Base-by-base conservation (phyloP, 2,797 vertebrate species). In the Peromyscus attwateri region DNA sequence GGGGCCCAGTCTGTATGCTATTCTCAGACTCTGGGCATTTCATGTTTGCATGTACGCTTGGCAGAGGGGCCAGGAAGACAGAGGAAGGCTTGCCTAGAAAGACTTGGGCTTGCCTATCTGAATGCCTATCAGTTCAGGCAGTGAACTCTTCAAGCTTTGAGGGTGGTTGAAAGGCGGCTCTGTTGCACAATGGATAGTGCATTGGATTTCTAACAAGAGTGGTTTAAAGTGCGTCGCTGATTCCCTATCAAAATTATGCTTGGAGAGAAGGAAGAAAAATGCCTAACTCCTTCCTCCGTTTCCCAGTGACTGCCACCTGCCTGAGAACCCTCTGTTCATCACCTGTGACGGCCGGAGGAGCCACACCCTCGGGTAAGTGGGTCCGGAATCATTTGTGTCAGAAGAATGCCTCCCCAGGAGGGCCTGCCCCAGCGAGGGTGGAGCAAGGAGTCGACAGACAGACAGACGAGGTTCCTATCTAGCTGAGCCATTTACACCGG, bases 321-420 rank as follows among this genome's bases (percentile, higher is more conserved):
- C 99, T 9, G 98, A 99, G 95, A 99, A 99, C 92, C 99, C 99
- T n/a, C 97, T 99, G 84, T 99, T 98, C 91, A 98, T 99, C 79
- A n/a, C 97, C 0, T 99, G 99, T 82, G 98, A 97, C 2, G n/a
- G 79, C 68, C 94, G 96, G 43, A 96, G 76, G 19, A 97, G 87
- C 77, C 55, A 93, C 55, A 93, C 3, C 66, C 55, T 71, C 0
- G 0, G 89, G 99, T 99, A 91, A 98, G 99, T 98, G 96, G 55
- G n/a, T 57, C 43, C n/a, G 8, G 10, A 49, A 19, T 3, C 23
- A 6, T 34, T 64, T 57, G 1, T 6, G 14, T 70, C 34, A 19
- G 8, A 34, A 68, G 37, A 37, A 8, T 31, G 17, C 66, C 43
- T 43, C 17, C 2, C 14, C 2, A 0, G 34, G 21, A 43, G 4